Percentiles rank a stretch among this genome's conserved stretches.
phyloP scores from a whole-genome alignment of 2,113 vertebrate genomes.

The Prunella fulvescens region DNA sequence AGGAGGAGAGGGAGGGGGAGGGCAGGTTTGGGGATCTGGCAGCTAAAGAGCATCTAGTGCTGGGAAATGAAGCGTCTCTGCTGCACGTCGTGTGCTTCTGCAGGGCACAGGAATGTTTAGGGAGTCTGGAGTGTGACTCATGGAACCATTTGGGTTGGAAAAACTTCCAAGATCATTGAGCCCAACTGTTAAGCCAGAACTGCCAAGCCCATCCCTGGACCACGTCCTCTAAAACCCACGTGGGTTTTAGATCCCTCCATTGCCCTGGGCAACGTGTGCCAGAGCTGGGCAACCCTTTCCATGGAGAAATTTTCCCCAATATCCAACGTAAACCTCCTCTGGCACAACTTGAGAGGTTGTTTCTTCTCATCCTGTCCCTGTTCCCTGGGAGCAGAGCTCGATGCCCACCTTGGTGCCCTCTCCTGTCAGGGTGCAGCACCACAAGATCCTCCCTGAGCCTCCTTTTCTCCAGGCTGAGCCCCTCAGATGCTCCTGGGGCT shows the following conservation, averaged over 20 bases:
- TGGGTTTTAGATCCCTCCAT: background rate
- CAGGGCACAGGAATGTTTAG: background rate
- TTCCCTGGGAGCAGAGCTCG: background rate
- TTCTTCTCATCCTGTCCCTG: background rate
- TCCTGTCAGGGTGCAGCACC: background rate
- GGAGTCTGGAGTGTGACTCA: background rate
- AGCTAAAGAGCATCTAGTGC: background rate
- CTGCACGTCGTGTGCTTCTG: fast-evolving
- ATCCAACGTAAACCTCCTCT: background rate
- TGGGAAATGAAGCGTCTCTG: background rate
- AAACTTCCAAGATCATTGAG: background rate
- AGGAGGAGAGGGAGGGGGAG: background rate
- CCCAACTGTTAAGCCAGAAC: background rate
- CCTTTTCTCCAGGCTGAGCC: background rate
- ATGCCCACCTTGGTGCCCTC: fast-evolving
- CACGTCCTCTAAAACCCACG: background rate
- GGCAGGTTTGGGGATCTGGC: background rate
- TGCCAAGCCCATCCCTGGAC: background rate
- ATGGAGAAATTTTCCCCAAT: background rate
- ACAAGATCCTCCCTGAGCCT: background rate
- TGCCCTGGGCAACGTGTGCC: background rate
- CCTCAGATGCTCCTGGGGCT: background rate
- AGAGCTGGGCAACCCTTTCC: background rate
- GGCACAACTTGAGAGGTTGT: fast-evolving
- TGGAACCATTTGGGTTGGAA: background rate